phyloP scores from a whole-genome alignment of 2,888 invertebrate genomes.

The Lissocephala sabroskyi region DNA sequence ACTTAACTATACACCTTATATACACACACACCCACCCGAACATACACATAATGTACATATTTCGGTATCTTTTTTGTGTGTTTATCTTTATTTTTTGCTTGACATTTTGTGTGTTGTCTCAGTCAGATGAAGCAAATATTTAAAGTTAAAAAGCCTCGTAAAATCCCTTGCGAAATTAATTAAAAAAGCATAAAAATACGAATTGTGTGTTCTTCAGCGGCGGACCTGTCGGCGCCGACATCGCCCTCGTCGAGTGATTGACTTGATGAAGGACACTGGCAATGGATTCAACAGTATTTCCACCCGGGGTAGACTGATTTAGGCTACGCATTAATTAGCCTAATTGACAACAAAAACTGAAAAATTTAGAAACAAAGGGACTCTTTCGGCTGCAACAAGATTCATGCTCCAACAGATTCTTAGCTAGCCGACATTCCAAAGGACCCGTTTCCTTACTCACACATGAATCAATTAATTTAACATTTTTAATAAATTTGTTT shows the following conservation, averaged over 20 bases:
- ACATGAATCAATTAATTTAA: too few species aligned
- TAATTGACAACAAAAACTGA: conserved; percentile 33
- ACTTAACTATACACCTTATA: not conserved
- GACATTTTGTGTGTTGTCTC: conserved; percentile 7
- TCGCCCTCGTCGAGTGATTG: conserved; percentile 27
- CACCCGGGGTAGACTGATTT: conserved; percentile 28
- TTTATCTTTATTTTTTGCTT: conserved; percentile 3
- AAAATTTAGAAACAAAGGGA: conserved; percentile 6
- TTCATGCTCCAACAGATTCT: too few species aligned
- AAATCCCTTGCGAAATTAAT: conserved; percentile 48
- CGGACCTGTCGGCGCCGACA: conserved; percentile 10
- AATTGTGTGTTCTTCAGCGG: conserved; percentile 2
- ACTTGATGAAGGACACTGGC: conserved; percentile 44
- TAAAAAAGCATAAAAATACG: conserved; percentile 30
- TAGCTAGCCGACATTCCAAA: too few species aligned
- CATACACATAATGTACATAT: not conserved
- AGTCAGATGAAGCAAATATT: conserved; percentile 31
- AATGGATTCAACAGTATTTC: conserved; percentile 14
- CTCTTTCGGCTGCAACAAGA: not conserved
- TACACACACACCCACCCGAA: not conserved
- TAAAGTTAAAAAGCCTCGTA: conserved; percentile 51
- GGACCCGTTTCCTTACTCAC: too few species aligned
- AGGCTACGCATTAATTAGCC: conserved; percentile 49
- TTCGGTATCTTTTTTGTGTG: not conserved
- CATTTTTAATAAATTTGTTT: too few species aligned